These are phyloP conservation scores for Xylota sylvarum DNA, from an alignment of 2,888 invertebrate species.

Conservation along the genomic window DNA sequence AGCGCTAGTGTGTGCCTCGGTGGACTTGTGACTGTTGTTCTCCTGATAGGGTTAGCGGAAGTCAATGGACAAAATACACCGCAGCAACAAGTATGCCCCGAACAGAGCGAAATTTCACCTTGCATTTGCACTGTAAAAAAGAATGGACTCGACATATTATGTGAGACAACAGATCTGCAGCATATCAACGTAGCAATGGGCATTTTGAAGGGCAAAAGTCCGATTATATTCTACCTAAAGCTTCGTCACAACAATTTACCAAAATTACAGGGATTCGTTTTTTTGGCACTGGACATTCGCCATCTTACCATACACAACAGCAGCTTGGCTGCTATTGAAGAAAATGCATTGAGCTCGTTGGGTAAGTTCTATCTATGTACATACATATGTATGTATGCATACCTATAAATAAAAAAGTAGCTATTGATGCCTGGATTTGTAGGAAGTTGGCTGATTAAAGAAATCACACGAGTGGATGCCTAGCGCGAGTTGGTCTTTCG, in stretches of 20 bases:
- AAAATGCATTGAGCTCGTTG: constrained; percentile 94
- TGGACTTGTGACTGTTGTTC: constrained; percentile 40
- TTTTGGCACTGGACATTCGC: constrained; percentile 94
- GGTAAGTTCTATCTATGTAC: constrained; percentile 86
- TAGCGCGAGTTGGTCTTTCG: no score
- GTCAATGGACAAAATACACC: constrained; percentile 80
- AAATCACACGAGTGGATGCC: no score
- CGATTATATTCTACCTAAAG: constrained; percentile 94
- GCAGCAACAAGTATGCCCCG: constrained; percentile 90
- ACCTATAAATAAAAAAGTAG: no score
- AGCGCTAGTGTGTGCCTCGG: constrained; percentile 41
- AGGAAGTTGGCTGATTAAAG: no score
- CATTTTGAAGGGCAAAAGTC: constrained; percentile 91
- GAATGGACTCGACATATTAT: constrained; percentile 94
- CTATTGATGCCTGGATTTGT: no score
- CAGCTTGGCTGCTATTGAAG: constrained; percentile 94
- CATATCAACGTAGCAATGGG: constrained; percentile 93
- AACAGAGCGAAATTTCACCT: constrained; percentile 90
- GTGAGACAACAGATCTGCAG: constrained; percentile 93
- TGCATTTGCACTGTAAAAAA: constrained; percentile 95
- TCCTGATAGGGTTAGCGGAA: constrained; percentile 51
- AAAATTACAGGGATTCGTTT: constrained; percentile 93
- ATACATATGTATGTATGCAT: no score
- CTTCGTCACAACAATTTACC: constrained; percentile 94
- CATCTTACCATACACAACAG: constrained; percentile 96